Evolutionary conservation across 2,888 invertebrate genomes (phyloP).

Genomic region (Athalia rosae): DNA sequence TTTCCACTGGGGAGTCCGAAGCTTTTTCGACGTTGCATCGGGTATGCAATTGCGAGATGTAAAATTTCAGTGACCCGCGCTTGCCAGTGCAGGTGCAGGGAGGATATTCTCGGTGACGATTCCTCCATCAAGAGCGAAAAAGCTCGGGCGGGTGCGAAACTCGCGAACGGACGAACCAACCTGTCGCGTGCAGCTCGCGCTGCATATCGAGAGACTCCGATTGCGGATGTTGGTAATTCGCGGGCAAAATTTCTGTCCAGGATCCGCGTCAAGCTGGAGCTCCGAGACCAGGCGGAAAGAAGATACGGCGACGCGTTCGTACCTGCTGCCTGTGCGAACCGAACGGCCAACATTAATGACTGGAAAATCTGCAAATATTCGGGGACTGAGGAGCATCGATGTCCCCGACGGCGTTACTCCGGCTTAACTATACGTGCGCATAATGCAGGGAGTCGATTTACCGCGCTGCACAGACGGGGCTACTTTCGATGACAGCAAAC

Average conservation of each 20-base stretch:
- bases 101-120: background rate
- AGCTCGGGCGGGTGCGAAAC: no score
- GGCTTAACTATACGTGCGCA: slow-evolving; percentile 9
- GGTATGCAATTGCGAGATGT: background rate
- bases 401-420: slow-evolving; percentile 45
- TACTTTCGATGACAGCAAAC: slow-evolving; percentile 53
- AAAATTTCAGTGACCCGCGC: background rate
- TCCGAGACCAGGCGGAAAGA: background rate
- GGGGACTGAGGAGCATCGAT: slow-evolving; percentile 16
- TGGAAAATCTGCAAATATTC: slow-evolving; percentile 53
- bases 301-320: background rate
- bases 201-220: background rate
- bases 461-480: background rate
- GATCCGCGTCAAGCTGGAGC: background rate
- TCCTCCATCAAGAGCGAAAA: no score
- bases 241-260: background rate
- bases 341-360: slow-evolving; percentile 56
- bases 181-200: no score
- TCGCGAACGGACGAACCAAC: slow-evolving; percentile 27
- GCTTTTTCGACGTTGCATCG: no score
- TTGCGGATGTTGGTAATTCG: slow-evolving; percentile 23
- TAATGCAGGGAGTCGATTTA: slow-evolving; percentile 6
- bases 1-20: slow-evolving; percentile 45
- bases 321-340: slow-evolving; percentile 1
- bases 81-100: background rate